A percentile compares a stretch with the other conserved stretches of the same genome.
Conservation (phyloP, 2,113 vertebrate species). For the Rafetus swinhoei region DNA sequence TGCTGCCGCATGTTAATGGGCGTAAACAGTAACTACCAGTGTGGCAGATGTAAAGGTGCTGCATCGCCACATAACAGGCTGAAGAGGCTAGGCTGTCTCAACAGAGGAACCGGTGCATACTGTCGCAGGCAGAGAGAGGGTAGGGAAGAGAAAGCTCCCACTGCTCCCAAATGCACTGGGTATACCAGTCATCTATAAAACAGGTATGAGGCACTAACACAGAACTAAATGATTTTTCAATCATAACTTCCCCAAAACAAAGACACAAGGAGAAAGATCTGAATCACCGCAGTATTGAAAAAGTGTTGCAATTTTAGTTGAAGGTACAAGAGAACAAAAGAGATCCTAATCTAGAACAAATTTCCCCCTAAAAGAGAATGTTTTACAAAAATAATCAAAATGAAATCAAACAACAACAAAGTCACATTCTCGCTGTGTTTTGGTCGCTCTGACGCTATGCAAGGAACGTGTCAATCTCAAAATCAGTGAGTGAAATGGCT, state of each 20-base stretch:
- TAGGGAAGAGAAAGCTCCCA: not conserved
- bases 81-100: rapidly evolving
- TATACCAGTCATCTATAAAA: rapidly evolving
- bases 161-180: rapidly evolving
- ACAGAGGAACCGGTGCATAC: rapidly evolving
- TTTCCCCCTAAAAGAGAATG: not conserved
- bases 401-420: rapidly evolving
- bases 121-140: rapidly evolving
- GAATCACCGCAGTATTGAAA: not conserved
- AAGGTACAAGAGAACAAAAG: not conserved
- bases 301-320: not conserved
- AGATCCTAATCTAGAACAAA: rapidly evolving
- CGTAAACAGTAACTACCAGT: rapidly evolving
- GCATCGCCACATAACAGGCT: not conserved
- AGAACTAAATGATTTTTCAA: not conserved
- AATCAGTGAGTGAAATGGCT: not conserved
- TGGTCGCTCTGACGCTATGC: rapidly evolving
- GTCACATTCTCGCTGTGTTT: not conserved
- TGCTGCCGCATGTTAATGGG: rapidly evolving
- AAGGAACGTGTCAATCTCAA: rapidly evolving
- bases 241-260: not conserved
- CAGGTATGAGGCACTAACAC: rapidly evolving
- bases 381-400: rapidly evolving
- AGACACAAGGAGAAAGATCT: not conserved
- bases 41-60: rapidly evolving